Percentiles rank a stretch among this genome's conserved stretches.
These are phyloP conservation scores for Tichodroma muraria DNA, from an alignment of 2,113 vertebrate genomes.

Conservation along the genomic window DNA sequence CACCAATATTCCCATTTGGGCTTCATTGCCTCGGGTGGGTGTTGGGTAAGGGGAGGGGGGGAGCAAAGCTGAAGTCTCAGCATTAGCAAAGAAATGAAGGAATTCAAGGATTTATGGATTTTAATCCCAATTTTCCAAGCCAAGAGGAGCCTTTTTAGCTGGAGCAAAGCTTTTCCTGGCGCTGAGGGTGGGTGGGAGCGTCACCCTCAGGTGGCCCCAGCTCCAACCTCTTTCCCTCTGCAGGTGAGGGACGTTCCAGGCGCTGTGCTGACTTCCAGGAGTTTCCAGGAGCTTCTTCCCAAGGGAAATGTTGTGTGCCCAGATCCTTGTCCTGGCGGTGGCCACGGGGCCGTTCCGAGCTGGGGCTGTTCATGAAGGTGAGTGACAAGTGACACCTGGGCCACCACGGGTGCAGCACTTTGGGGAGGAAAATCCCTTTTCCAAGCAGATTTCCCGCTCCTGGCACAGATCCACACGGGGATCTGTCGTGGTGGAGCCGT, in stretches of 20 bases:
- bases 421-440: background rate
- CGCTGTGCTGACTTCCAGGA: background rate
- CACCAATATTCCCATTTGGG: background rate
- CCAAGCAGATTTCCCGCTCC: background rate
- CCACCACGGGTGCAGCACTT: too few relatives aligned
- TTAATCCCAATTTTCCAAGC: background rate
- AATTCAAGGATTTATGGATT: background rate
- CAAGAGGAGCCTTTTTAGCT: background rate
- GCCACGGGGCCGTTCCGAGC: background rate
- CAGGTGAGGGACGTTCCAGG: background rate
- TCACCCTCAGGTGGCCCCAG: rapidly evolving
- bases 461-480: rapidly evolving
- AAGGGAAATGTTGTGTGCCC: background rate
- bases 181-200: rapidly evolving
- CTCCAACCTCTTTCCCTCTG: background rate
- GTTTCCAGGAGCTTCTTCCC: background rate
- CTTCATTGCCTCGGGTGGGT: background rate
- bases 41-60: background rate
- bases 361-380: background rate
- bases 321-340: background rate
- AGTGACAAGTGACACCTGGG: background rate
- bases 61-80: background rate
- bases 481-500: too few relatives aligned
- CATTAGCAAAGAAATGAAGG: background rate
- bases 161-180: background rate